These are phyloP conservation scores for Atta texana DNA, from an alignment of 1,140 invertebrate genomes.

Conservation along the genomic window DNA sequence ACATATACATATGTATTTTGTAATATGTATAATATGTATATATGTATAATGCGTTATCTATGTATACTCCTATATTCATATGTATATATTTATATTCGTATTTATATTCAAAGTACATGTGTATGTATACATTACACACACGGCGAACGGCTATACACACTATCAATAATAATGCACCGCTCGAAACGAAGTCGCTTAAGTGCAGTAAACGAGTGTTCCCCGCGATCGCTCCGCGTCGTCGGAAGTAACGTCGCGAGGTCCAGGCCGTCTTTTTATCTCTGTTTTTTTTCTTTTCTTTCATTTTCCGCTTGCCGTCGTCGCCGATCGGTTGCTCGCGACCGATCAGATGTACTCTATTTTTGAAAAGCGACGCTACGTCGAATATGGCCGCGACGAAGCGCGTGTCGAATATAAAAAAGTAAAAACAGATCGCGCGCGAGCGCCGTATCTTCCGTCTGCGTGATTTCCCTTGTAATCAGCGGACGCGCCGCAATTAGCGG, in stretches of 20 bases:
- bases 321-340: neutral
- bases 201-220: constrained; percentile 58
- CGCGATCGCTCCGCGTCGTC: constrained; percentile 51
- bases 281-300: neutral
- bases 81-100: constrained; percentile 74
- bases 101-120: constrained; percentile 58
- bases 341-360: neutral
- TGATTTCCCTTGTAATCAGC: constrained; percentile 1
- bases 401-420: constrained; percentile 58
- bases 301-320: neutral
- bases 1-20: constrained; percentile 65
- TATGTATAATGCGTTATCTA: constrained; percentile 60
- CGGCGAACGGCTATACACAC: constrained; percentile 53
- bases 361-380: constrained; percentile 12
- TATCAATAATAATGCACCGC: constrained; percentile 55
- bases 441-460: neutral
- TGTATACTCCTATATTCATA: constrained; percentile 67
- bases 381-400: constrained; percentile 29
- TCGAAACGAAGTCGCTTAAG: constrained; percentile 60
- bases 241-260: constrained; percentile 40
- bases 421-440: constrained; percentile 51
- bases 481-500: neutral
- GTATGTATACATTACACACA: constrained; percentile 48
- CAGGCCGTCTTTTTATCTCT: neutral
- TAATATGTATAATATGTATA: constrained; percentile 62